Evolutionary conservation across 1,140 invertebrate genomes (phyloP), one percentile per base, ranked within the genome.

Genomic region (Periplaneta americana): DNA sequence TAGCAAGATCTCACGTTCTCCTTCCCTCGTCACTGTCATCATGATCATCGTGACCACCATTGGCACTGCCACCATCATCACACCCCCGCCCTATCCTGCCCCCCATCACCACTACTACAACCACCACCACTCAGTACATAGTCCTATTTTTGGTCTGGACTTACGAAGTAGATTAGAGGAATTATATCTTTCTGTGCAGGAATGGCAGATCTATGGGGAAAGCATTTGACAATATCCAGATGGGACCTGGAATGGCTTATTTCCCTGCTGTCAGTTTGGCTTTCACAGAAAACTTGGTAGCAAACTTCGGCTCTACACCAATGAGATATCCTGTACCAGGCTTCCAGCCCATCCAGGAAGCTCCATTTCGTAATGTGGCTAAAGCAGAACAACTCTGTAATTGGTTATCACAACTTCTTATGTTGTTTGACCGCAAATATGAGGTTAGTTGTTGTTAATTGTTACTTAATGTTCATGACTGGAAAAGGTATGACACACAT

Each of bases 251-350:
- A 0, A 89, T 93, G 31, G 94, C 94, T 0, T 96, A 96, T 84
- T 96, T 95, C 86, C 93, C 93, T 2, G 93, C 95, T 10, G 92
- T 96, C 5, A 96, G 94, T 79, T 85, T 96, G 15, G 93, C 94
- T 0, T 92, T 92, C 84, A 91, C 91, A 35, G 95, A 97, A 87
- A 93, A 92, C 86, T 85, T 97, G 6, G 92, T 93, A 75, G 94
- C 93, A 0, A 96, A 97, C 86, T 97, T 97, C 86, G 96, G 96
- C 75, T 91, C 90, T 28, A 92, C 91, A 9, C 94, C 94, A 1
- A 88, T 95, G 39, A 88, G 89, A 75, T 96, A 95, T 88, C 94
- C 95, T 1, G 86, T 96, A 6, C 86, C 90, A 31, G 93, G 92
- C 6, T 96, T 91, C 85, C 86, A 89, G 28, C 91, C 95, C 0